phyloP scores from a whole-genome alignment of 2,888 invertebrate species.

The Pecten maximus region DNA sequence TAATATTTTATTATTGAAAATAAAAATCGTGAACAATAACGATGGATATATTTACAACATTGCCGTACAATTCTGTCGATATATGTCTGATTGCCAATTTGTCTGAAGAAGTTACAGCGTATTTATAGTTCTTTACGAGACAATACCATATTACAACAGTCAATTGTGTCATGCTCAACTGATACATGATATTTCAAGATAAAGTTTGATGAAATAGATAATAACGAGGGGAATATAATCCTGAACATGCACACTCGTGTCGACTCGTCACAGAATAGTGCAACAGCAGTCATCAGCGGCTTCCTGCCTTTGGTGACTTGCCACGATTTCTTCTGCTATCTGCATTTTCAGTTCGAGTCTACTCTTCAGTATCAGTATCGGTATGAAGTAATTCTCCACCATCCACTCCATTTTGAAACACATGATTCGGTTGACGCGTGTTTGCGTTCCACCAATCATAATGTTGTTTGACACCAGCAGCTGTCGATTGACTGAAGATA shows the following conservation, averaged over 20 bases:
- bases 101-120: no score
- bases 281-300: neutral
- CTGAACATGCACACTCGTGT: no score
- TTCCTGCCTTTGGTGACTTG: neutral
- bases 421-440: constrained; percentile 58
- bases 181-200: no score
- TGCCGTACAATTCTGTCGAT: no score
- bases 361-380: constrained; percentile 46
- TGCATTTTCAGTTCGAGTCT: neutral
- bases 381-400: constrained; percentile 47
- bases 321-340: neutral
- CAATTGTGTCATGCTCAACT: no score
- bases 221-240: no score
- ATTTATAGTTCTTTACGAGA: no score
- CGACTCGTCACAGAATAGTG: neutral
- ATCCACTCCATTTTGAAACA: constrained; percentile 58
- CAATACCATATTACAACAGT: no score
- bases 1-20: no score
- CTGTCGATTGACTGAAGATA: constrained; percentile 52
- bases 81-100: no score
- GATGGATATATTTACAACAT: neutral
- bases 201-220: no score
- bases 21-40: neutral
- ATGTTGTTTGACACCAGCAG: constrained; percentile 56
- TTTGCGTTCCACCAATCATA: constrained; percentile 56